A percentile compares a stretch with the other conserved stretches of the same genome.
Evolutionary conservation across 1,140 invertebrate species (phyloP).

Genomic region (Antheraea mylitta): DNA sequence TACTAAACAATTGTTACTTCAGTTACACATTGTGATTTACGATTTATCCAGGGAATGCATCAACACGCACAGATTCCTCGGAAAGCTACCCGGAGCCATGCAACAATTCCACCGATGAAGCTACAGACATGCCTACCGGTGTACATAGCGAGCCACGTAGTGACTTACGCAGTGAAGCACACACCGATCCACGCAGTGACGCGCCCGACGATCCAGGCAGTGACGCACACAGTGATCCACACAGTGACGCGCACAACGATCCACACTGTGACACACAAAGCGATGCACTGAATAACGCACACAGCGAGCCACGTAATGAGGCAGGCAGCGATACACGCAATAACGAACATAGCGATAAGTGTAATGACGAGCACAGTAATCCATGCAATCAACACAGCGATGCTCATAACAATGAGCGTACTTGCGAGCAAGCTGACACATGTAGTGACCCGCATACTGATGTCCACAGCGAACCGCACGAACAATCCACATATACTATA

Average conservation of each 20-base stretch:
- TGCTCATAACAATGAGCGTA: constrained; percentile 55
- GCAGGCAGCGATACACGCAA: not conserved
- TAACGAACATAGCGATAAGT: too few species aligned
- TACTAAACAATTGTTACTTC: not conserved
- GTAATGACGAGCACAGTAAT: constrained; percentile 37
- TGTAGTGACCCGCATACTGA: not conserved
- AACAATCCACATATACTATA: constrained; percentile 46
- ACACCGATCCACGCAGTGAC: constrained; percentile 20
- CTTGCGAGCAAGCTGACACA: constrained; percentile 17
- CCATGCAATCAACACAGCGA: constrained; percentile 64
- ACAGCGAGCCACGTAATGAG: constrained; percentile 2
- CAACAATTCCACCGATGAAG: constrained; percentile 63
- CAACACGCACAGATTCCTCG: constrained; percentile 65
- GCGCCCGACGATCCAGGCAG: constrained; percentile 23
- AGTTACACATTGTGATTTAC: not conserved
- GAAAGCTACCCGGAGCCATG: constrained; percentile 69
- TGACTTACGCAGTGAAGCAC: constrained; percentile 1
- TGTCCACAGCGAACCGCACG: constrained; percentile 28
- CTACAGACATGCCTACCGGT: constrained; percentile 54
- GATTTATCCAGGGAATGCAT: constrained; percentile 49
- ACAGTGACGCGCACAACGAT: constrained; percentile 21
- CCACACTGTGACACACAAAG: constrained; percentile 9
- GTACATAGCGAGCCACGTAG: constrained; percentile 28
- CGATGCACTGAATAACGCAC: not conserved
- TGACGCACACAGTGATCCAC: constrained; percentile 24